These are phyloP conservation scores for Biston betularia DNA, from an alignment of 2,888 invertebrate genomes.

Conservation along the genomic window DNA sequence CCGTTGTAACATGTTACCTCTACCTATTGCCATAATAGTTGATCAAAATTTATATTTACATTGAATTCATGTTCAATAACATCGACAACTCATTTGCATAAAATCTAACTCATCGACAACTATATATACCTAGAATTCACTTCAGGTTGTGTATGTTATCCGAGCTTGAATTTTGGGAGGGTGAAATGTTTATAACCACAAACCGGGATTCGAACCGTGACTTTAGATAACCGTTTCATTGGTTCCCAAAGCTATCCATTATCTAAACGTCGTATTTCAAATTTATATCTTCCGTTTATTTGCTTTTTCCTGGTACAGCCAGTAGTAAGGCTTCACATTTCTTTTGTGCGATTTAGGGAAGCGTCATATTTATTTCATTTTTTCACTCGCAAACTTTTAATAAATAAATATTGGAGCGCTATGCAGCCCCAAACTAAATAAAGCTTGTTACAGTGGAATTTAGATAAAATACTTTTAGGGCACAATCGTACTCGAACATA, in stretches of 20 bases:
- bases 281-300: constrained; percentile 15
- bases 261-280: constrained; percentile 10
- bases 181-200: constrained; percentile 5
- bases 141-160: neutral
- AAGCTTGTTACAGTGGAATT: too few species aligned
- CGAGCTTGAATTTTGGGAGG: constrained; percentile 1
- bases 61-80: constrained; percentile 46
- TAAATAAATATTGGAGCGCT: too few species aligned
- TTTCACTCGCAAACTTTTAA: too few species aligned
- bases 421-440: too few species aligned
- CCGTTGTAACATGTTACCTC: constrained; percentile 6
- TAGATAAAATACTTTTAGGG: too few species aligned
- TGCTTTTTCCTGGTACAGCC: constrained; percentile 12
- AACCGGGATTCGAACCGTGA: constrained; percentile 5
- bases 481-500: too few species aligned
- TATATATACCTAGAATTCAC: constrained; percentile 14
- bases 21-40: constrained; percentile 25
- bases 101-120: constrained; percentile 32
- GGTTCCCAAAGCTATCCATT: constrained; percentile 7
- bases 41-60: constrained; percentile 34
- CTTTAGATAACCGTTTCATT: constrained; percentile 14
- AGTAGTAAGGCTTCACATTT: constrained; percentile 4
- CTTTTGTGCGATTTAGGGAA: neutral
- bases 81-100: constrained; percentile 44
- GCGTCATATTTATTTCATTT: neutral